Evolutionary conservation across 2,797 vertebrate species (phyloP).

Genomic region (Heliangelus exortis): DNA sequence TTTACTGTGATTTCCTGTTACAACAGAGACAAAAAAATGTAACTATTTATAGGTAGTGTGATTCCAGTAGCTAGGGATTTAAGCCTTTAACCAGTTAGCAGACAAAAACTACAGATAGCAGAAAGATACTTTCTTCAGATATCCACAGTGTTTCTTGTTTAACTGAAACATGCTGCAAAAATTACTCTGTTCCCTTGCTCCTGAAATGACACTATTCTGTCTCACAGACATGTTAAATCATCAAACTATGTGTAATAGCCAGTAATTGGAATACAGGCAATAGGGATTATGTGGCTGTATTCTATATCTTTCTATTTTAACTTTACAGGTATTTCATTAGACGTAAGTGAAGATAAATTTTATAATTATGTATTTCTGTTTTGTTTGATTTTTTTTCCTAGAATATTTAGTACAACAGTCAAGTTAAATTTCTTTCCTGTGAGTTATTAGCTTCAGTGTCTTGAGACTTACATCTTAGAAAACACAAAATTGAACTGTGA

Average conservation of each 20-base stretch:
- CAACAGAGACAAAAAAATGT: neutral
- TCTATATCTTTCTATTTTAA: neutral
- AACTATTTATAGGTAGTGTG: neutral
- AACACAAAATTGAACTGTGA: constrained; percentile 72
- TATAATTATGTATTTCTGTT: neutral
- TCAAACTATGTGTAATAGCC: neutral
- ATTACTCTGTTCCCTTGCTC: neutral
- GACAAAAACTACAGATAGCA: neutral
- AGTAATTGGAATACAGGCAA: neutral
- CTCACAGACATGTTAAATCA: neutral
- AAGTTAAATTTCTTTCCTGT: neutral
- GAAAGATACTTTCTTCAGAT: neutral
- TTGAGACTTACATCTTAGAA: constrained; percentile 57
- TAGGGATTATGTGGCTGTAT: neutral
- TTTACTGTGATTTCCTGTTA: neutral
- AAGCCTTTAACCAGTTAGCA: neutral
- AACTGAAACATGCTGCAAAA: neutral
- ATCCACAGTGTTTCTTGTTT: neutral
- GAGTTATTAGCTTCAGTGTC: constrained; percentile 45
- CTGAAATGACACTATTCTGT: neutral
- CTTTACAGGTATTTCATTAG: neutral
- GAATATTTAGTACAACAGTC: neutral
- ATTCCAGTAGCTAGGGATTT: neutral
- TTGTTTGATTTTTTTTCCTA: neutral
- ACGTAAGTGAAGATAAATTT: neutral